phyloP scores from a whole-genome alignment of 2,888 invertebrate genomes.

The Ennomos erosarius region DNA sequence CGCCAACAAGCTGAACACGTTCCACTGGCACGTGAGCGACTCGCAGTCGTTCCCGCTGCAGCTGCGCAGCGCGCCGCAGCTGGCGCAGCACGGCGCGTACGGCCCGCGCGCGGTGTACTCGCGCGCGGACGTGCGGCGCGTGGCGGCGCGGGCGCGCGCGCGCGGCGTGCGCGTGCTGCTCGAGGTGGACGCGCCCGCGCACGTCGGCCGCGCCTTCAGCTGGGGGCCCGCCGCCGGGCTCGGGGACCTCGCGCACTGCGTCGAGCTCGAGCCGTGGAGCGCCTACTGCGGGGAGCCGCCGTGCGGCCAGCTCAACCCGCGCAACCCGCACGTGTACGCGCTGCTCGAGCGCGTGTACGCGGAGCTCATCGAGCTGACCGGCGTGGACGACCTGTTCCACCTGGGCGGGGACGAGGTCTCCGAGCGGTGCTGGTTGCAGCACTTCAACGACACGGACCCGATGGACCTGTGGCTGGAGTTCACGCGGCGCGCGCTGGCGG shows the following conservation, averaged over 20 bases:
- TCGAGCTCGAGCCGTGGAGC: conserved; percentile 93
- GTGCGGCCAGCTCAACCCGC: conserved; percentile 93
- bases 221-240: conserved; percentile 91
- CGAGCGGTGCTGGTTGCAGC: conserved; percentile 91
- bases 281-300: conserved; percentile 94
- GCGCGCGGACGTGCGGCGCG: conserved; percentile 88
- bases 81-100: conserved; percentile 94
- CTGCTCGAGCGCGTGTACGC: conserved; percentile 90
- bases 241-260: conserved; percentile 92
- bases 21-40: conserved; percentile 97
- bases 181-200: conserved; percentile 96
- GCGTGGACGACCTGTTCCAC: conserved; percentile 92
- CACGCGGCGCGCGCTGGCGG: conserved; percentile 86
- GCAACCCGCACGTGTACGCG: conserved; percentile 91
- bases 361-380: conserved; percentile 90
- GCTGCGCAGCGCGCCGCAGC: conserved; percentile 89
- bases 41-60: conserved; percentile 97
- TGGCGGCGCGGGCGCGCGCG: conserved; percentile 91
- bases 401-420: conserved; percentile 94
- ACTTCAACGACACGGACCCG: conserved; percentile 90
- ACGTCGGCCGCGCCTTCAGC: conserved; percentile 94
- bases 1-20: conserved; percentile 94
- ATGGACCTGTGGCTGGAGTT: conserved; percentile 93
- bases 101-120: conserved; percentile 91
- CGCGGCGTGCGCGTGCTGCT: conserved; percentile 94